Percentiles rank a stretch among this genome's conserved stretches.
These are phyloP conservation scores for Leptinotarsa texana DNA, from an alignment of 1,140 invertebrate species.

Conservation along the genomic window DNA sequence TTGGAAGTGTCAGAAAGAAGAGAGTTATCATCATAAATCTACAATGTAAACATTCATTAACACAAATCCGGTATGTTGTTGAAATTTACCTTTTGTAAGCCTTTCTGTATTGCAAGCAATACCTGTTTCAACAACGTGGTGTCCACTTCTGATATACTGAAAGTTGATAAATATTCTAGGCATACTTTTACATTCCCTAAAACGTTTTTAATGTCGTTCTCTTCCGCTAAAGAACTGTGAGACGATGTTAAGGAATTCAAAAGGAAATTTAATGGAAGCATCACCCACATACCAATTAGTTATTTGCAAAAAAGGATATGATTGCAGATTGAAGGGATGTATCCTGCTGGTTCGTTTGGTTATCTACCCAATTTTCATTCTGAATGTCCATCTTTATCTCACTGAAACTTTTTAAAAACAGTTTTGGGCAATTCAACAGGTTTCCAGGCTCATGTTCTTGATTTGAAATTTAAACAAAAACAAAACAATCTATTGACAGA, in stretches of 20 bases:
- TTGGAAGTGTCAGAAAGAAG: constrained; percentile 15
- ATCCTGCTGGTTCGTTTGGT: not conserved
- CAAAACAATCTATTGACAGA: no score
- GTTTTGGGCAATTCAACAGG: no score
- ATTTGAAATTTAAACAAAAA: no score
- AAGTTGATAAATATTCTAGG: constrained; percentile 10
- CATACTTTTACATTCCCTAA: constrained; percentile 21
- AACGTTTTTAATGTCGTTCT: not conserved
- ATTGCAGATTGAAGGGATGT: not conserved
- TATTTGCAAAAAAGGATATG: constrained; percentile 15
- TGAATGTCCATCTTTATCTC: constrained; percentile 10
- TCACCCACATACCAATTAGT: not conserved
- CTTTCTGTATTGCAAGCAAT: constrained; percentile 13
- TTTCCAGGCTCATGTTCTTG: no score
- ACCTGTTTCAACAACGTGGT: constrained; percentile 2
- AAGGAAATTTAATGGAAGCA: no score
- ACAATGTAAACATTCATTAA: not conserved
- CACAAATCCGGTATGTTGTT: no score
- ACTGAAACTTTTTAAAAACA: no score
- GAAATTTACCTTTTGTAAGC: constrained; percentile 16
- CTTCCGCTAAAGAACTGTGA: constrained; percentile 5
- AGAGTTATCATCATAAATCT: constrained; percentile 23
- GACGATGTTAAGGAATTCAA: no score
- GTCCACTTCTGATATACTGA: constrained; percentile 12
- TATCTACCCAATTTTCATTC: not conserved